Evolutionary conservation across 2,113 vertebrate genomes (phyloP).

Genomic region (Macrotus californicus): DNA sequence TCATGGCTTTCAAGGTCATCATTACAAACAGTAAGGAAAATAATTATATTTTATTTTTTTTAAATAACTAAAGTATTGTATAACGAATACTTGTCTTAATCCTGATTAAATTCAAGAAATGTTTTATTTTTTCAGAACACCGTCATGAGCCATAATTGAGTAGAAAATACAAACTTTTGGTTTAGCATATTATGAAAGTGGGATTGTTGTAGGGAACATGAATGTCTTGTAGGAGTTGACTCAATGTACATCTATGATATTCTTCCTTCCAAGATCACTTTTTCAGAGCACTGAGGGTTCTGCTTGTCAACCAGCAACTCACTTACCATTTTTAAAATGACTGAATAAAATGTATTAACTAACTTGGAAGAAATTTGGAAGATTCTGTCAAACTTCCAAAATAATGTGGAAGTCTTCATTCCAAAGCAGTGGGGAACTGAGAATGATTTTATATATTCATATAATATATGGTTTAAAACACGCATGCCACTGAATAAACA

Average conservation of each 20-base stretch:
- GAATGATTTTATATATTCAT: background rate
- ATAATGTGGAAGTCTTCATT: background rate
- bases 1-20: conserved; percentile 8
- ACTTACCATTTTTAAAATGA: background rate
- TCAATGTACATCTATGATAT: background rate
- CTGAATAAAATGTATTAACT: background rate
- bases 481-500: background rate
- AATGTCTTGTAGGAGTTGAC: background rate
- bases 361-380: background rate
- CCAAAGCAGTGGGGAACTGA: background rate
- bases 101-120: background rate
- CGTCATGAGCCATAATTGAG: background rate
- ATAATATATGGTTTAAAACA: background rate
- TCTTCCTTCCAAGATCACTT: background rate
- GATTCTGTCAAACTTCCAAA: background rate
- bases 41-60: background rate
- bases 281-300: background rate
- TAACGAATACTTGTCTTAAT: background rate
- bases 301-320: background rate
- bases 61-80: background rate
- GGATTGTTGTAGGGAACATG: background rate
- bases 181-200: background rate
- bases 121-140: background rate
- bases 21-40: background rate
- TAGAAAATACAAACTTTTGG: background rate